Conservation (phyloP, 2,888 invertebrate species). For the Diarsia rubi region DNA sequence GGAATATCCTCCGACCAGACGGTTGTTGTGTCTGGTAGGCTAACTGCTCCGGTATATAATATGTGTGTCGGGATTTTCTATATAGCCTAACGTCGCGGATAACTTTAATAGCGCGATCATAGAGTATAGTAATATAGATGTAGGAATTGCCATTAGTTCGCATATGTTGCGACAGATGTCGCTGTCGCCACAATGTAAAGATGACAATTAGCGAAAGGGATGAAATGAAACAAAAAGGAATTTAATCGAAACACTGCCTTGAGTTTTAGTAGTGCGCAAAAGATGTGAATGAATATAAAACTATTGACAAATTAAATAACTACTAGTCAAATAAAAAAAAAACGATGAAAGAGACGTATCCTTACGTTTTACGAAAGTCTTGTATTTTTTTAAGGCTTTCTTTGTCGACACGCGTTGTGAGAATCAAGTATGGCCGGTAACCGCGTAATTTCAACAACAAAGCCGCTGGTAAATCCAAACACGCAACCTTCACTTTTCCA, state of each 20-base stretch:
- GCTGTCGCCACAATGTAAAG: too few relatives aligned
- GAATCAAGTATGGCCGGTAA: conserved; percentile 84
- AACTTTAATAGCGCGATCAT: too few relatives aligned
- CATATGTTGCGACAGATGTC: too few relatives aligned
- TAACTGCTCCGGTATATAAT: too few relatives aligned
- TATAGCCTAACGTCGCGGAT: too few relatives aligned
- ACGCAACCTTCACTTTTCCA: conserved; percentile 81
- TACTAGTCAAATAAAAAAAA: not conserved
- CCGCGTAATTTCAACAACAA: conserved; percentile 84
- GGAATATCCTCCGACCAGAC: too few relatives aligned
- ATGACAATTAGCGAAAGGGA: too few relatives aligned
- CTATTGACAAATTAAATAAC: not conserved
- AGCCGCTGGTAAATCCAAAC: conserved; percentile 83
- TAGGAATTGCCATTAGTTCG: too few relatives aligned
- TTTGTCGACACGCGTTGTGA: conserved; percentile 78
- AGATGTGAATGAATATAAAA: not conserved
- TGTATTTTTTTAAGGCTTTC: conserved; percentile 71
- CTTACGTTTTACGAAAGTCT: conserved; percentile 78
- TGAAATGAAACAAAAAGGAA: too few relatives aligned
- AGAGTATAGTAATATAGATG: too few relatives aligned
- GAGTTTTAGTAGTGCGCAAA: not conserved
- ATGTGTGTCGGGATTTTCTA: too few relatives aligned
- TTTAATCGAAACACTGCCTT: not conserved
- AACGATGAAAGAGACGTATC: conserved; percentile 7
- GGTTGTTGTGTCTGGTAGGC: too few relatives aligned